phyloP scores from a whole-genome alignment of 2,797 vertebrate genomes.

The Acestrorhynchus altus region DNA sequence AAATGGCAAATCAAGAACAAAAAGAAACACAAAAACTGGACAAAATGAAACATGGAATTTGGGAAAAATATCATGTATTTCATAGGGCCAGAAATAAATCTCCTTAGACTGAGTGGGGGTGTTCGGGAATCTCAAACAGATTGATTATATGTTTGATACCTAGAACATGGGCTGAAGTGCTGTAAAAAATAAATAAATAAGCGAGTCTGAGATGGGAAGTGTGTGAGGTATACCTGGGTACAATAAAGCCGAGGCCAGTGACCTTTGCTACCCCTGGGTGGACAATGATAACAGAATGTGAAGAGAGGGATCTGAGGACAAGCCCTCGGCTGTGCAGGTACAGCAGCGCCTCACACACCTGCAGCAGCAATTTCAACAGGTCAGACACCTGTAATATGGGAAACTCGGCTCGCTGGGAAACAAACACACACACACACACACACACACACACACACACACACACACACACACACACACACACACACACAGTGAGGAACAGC shows the following conservation, averaged over 20 bases:
- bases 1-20: too few species aligned
- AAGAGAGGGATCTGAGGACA: slow-evolving; percentile 74
- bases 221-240: slow-evolving; percentile 61
- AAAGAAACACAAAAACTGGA: too few species aligned
- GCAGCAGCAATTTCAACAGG: slow-evolving; percentile 54
- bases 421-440: slow-evolving; percentile 24
- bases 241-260: slow-evolving; percentile 72
- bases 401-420: slow-evolving; percentile 37
- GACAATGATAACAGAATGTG: slow-evolving; percentile 74
- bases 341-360: slow-evolving; percentile 74
- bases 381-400: slow-evolving; percentile 44
- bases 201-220: neutral
- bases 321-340: slow-evolving; percentile 70
- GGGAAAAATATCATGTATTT: too few species aligned
- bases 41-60: too few species aligned
- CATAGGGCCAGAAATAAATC: too few species aligned
- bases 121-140: too few species aligned
- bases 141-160: too few species aligned
- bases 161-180: too few species aligned
- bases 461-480: neutral
- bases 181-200: too few species aligned
- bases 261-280: slow-evolving; percentile 72
- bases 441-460: neutral
- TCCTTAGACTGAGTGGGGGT: too few species aligned
- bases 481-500: too few species aligned